Evolutionary conservation across 2,113 vertebrate genomes (phyloP), one percentile per base, ranked within the genome.

Genomic region (Myrmophylax atrothorax): DNA sequence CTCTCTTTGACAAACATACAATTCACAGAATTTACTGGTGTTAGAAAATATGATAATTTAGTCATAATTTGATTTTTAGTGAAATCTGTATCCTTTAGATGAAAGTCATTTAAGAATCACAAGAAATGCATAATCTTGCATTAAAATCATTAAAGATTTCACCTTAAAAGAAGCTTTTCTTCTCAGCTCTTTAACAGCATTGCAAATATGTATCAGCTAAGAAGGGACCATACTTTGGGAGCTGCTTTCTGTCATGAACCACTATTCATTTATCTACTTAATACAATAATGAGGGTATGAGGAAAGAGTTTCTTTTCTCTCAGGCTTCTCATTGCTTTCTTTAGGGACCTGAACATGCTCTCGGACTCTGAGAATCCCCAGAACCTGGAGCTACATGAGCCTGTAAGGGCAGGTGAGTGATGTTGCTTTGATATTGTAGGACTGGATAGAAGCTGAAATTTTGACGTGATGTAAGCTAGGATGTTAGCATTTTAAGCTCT

Each of bases 321-420:
- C 90, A 95, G 75, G 85, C 74, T 96, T 97, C 81, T 95, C 95
- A 53, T 88, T 52, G 28, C 69, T 94, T 97, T 97, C 91, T 97
- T 98, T 97, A 99, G 99, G 94, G 99, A 99, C 97, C 97, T 99
- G 92, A 99, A 99, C 95, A 99, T 99, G 99, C 97, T 99, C 53
- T 99, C 99, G 1, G 99, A 99, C 96, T 98, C 98, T 47, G 99
- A 99, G 96, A 98, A 99, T 87, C 98, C 98, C 50, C 99, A 99
- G 97, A 98, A 98, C 88, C 95, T 99, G 97, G 99, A 99, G 91
- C 97, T 99, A 68, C 99, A 99, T 37, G 98, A 99, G 55, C 98
- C 99, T 85, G 97, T 99, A 66, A 99, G 98, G 97, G 90, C 99
- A 92, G 98, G 99, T 99, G 98, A 86, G 98, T 93, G 10, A 89